Base-by-base conservation (phyloP, 2,888 invertebrate species). In the Malthinus seriepunctatus region DNA sequence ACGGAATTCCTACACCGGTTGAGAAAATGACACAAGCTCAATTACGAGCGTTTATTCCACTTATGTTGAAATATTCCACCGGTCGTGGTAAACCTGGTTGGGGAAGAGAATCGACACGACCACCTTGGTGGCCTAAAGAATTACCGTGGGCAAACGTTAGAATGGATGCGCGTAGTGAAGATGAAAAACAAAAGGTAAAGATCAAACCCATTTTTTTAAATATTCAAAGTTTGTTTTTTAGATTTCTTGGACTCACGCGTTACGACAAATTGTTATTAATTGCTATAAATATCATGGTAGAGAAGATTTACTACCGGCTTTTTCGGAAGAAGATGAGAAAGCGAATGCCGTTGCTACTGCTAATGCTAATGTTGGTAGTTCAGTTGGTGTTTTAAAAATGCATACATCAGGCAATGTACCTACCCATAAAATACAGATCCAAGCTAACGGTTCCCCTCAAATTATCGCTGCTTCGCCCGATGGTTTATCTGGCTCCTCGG, bases 1-100 rank as follows among this genome's bases (percentile, higher is more conserved):
- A 97, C 81, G 97, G 97, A 64, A 97, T 97, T 77, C 97, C 97
- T 64, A 97, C 97, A 60, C 96, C 97, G 10, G 96, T 97, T 0
- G 97, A 97, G 82, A 97, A 97, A 85, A 97, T 97, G 97, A 97
- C 97, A 37, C 96, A 97, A 83, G 97, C 97, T 52, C 97, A 97
- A 80, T 82, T 97, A 60, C 81, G 97, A 71, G 96, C 96, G 58
- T 97, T 97, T 80, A 97, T 97, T 72, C 97, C 97, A 63, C 86
- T 97, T 70, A 97, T 97, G 97, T 84, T 97, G 74, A 97, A 97
- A 81, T 97, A 96, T 80, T 96, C 96, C 4, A 97, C 97, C 67
- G 95, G 93, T 73, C 84, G 97, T 68, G 97, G 97, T 63, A 97
- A 97, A 79, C 97, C 97, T 42, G 97, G 97, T 37, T 97, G 97